Evolutionary conservation across 2,113 vertebrate species (phyloP), one percentile per base, ranked within the genome.

Genomic region (Leptosomus discolor): DNA sequence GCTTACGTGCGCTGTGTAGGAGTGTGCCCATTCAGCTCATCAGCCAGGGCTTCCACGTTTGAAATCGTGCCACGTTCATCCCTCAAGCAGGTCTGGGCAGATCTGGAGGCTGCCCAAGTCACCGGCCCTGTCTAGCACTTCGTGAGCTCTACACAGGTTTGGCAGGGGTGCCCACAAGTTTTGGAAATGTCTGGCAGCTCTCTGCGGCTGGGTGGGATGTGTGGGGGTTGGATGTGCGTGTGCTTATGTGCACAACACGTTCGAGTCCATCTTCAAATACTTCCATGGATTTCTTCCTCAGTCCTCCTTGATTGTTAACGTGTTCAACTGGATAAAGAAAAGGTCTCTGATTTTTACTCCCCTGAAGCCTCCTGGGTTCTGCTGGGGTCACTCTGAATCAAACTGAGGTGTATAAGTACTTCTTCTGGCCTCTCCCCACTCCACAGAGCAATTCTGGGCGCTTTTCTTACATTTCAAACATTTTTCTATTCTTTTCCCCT

Each of bases 41-140:
- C 21, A 32, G 6, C 41, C 63, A 2, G 8, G 41, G 11, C 12
- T 1, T 18, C 46, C 17, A 29, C 2, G 1, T 22, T 34, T 50
- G 75, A 43, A 46, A 21, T 0, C 0, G 1, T 2, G 26, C 74
- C 1, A 0, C 12, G 29, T 3, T 36, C 18, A 30, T 18, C 43
- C 46, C 27, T 34, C 4, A 1, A 26, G 43, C 30, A 84, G 41
- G 4, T 45, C 43, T 27, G 70, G 60, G 76, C 41, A 41, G 8
- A 15, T 30, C 46, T 34, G 78, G 57, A 27, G 70, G 8, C 50
- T 54, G 12, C 58, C 32, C 0, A 0, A 46, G 50, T 4, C 18
- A 50, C 0, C 12, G 50, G 79, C 20, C 11, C 65, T 29, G 12
- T 11, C 23, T 9, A 1, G 51, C 1, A 4, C 60, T 71, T 48